phyloP scores from a whole-genome alignment of 2,888 invertebrate species.

The Caenorhabditis uteleia region DNA sequence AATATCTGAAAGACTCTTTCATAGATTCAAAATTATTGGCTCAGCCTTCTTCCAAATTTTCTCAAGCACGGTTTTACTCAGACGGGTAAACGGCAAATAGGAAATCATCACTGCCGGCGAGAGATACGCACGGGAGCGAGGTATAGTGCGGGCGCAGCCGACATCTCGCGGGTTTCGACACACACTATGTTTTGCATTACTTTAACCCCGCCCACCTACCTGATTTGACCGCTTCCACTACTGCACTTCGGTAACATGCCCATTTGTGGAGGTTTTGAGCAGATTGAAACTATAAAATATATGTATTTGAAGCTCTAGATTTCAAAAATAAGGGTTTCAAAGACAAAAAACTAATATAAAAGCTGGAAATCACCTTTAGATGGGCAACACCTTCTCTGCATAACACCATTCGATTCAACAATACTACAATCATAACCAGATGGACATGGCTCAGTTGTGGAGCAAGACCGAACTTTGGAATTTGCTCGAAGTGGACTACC shows the following conservation, averaged over 20 bases:
- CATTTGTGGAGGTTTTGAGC: conserved; percentile 51
- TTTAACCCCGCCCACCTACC: conserved; percentile 18
- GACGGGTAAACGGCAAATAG: conserved; percentile 51
- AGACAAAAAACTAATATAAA: background rate
- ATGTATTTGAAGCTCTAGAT: background rate
- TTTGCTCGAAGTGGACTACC: conserved; percentile 48
- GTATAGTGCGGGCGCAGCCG: conserved; percentile 11
- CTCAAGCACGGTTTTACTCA: conserved; percentile 48
- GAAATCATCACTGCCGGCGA: conserved; percentile 40
- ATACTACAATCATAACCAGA: conserved; percentile 51
- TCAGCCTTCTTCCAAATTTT: conserved; percentile 27
- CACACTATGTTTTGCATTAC: conserved; percentile 11
- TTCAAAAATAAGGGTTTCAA: background rate
- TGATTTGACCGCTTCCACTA: conserved; percentile 46
- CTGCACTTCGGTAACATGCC: conserved; percentile 51
- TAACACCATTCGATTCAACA: conserved; percentile 49
- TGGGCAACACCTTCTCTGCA: conserved; percentile 51
- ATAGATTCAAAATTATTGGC: conserved; percentile 15
- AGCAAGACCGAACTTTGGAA: conserved; percentile 51
- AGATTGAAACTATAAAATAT: conserved; percentile 40
- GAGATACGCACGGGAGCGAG: background rate
- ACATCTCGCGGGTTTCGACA: conserved; percentile 18
- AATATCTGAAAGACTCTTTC: conserved; percentile 30
- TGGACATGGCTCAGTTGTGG: conserved; percentile 48
- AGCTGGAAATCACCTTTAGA: conserved; percentile 37